A percentile compares a stretch with the other conserved stretches of the same genome.
Evolutionary conservation across 2,888 invertebrate species (phyloP).

Genomic region (Nomada flava): DNA sequence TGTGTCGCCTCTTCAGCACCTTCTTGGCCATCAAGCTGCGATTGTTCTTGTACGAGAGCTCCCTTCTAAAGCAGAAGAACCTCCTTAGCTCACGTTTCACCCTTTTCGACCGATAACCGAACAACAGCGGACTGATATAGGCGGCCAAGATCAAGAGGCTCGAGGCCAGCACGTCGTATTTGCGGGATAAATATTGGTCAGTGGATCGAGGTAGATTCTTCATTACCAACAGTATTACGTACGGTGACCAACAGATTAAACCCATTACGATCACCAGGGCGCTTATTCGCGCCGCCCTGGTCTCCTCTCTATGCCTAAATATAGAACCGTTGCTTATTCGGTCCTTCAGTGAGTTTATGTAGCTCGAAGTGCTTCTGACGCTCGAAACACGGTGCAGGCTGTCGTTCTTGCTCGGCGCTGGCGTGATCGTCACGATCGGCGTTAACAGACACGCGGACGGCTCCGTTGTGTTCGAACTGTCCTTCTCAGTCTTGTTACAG

Average conservation of each 20-base stretch:
- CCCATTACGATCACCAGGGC: conserved; percentile 91
- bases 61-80: conserved; percentile 84
- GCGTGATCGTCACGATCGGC: conserved; percentile 85
- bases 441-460: conserved; percentile 82
- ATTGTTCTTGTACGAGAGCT: conserved; percentile 82
- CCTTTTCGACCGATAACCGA: conserved; percentile 90
- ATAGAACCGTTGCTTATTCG: conserved; percentile 93
- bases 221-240: conserved; percentile 83
- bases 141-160: conserved; percentile 87
- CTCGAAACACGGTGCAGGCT: conserved; percentile 83
- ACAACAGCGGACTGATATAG: conserved; percentile 90
- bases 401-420: conserved; percentile 83
- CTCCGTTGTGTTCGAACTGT: conserved; percentile 30
- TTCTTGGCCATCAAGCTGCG: conserved; percentile 84
- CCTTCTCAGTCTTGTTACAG: conserved; percentile 32
- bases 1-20: conserved; percentile 80
- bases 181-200: conserved; percentile 73
- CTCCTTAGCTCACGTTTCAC: conserved; percentile 86
- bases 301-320: conserved; percentile 94
- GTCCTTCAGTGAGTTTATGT: conserved; percentile 91
- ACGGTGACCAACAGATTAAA: conserved; percentile 86
- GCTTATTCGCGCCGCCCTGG: conserved; percentile 94
- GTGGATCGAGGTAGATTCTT: conserved; percentile 82
- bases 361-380: conserved; percentile 86
- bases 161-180: conserved; percentile 78